Percentiles rank a stretch among this genome's conserved stretches.
phyloP scores from a whole-genome alignment of 1,140 invertebrate species.

The Pachyrhynchus sulphureomaculatus region DNA sequence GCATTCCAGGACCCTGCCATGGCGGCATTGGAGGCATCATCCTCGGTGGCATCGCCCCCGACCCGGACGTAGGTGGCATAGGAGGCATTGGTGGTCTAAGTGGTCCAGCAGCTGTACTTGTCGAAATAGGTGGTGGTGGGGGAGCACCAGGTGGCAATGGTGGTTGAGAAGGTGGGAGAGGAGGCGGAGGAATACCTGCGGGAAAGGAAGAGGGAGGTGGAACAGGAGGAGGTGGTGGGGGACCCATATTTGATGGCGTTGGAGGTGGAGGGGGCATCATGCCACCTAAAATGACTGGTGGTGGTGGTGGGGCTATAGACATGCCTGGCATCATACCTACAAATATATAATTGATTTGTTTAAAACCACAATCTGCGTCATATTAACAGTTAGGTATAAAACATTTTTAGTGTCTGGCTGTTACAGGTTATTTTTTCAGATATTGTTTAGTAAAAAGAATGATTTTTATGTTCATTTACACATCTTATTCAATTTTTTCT shows the following conservation, averaged over 20 bases:
- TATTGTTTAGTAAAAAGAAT: too few species aligned
- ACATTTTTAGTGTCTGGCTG: too few species aligned
- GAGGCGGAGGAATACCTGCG: constrained; percentile 48
- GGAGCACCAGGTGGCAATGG: constrained; percentile 53
- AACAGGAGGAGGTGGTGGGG: constrained; percentile 62
- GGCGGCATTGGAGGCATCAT: constrained; percentile 55
- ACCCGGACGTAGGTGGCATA: constrained; percentile 50
- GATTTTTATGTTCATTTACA: too few species aligned
- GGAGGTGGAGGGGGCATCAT: constrained; percentile 67
- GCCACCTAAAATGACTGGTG: constrained; percentile 55
- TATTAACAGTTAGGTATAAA: too few species aligned
- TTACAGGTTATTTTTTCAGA: too few species aligned
- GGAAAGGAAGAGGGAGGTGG: constrained; percentile 56
- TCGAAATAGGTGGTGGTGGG: constrained; percentile 43
- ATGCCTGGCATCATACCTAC: constrained; percentile 54
- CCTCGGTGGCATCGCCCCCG: constrained; percentile 57
- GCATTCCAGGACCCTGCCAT: constrained; percentile 51
- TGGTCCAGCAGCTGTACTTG: too few species aligned
- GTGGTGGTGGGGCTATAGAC: constrained; percentile 58
- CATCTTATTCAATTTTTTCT: too few species aligned
- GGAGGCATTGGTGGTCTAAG: constrained; percentile 63
- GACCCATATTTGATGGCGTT: constrained; percentile 56
- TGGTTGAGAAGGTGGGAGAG: constrained; percentile 49
- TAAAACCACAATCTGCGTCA: too few species aligned
- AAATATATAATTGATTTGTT: too few species aligned